phyloP scores from a whole-genome alignment of 1,140 invertebrate genomes.

The Proctacanthus coquilletti region DNA sequence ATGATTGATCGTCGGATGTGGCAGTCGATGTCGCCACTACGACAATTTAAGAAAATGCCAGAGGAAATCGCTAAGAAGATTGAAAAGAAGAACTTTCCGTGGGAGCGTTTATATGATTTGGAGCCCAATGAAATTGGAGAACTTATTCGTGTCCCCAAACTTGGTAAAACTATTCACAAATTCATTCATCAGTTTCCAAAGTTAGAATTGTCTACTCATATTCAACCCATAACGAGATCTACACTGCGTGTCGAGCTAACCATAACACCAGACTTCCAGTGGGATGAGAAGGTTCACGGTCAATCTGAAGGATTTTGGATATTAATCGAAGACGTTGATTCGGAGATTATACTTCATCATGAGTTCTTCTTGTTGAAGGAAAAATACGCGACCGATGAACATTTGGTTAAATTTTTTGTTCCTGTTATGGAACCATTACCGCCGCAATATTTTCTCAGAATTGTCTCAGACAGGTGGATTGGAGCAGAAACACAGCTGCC shows the following conservation, averaged over 20 bases:
- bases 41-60: slow-evolving; percentile 97
- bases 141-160: slow-evolving; percentile 84
- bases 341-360: slow-evolving; percentile 89
- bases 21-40: slow-evolving; percentile 97
- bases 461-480: slow-evolving; percentile 69
- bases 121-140: slow-evolving; percentile 97
- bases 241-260: slow-evolving; percentile 90
- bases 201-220: slow-evolving; percentile 84
- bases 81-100: slow-evolving; percentile 94
- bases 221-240: slow-evolving; percentile 93
- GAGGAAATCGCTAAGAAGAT: slow-evolving; percentile 96
- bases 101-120: slow-evolving; percentile 89
- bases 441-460: slow-evolving; percentile 91
- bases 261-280: slow-evolving; percentile 98
- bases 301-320: slow-evolving; percentile 98
- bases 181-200: slow-evolving; percentile 97
- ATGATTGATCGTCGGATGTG: slow-evolving; percentile 99
- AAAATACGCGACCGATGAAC: slow-evolving; percentile 89
- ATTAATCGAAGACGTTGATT: slow-evolving; percentile 95
- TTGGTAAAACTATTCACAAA: slow-evolving; percentile 95
- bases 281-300: slow-evolving; percentile 96
- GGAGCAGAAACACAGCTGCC: slow-evolving; percentile 91
- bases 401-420: slow-evolving; percentile 95
- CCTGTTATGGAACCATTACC: slow-evolving; percentile 96
- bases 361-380: slow-evolving; percentile 95